Percentiles rank a stretch among this genome's conserved stretches.
Evolutionary conservation across 2,888 invertebrate genomes (phyloP).

Genomic region (Dryadula phaetusa): DNA sequence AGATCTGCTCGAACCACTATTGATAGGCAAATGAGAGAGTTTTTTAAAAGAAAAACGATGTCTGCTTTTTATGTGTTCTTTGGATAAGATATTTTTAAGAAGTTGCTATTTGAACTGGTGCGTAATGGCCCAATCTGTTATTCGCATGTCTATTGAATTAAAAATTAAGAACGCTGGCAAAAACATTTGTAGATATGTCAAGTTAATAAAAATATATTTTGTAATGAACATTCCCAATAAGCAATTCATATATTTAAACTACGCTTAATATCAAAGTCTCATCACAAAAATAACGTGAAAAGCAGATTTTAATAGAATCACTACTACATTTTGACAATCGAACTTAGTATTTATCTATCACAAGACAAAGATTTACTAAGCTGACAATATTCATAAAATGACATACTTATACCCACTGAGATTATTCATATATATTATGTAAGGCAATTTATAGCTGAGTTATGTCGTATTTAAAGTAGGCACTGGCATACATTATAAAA

Average conservation of each 20-base stretch:
- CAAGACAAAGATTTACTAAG: too few relatives aligned
- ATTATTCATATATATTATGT: neutral
- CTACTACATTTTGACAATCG: too few relatives aligned
- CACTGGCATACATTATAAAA: conserved; percentile 22
- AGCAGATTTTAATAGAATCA: too few relatives aligned
- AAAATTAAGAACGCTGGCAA: neutral
- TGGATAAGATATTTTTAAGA: conserved; percentile 75
- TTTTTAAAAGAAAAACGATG: conserved; percentile 85
- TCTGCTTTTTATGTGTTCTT: conserved; percentile 84
- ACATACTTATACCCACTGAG: neutral
- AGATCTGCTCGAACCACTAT: conserved; percentile 84
- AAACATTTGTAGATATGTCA: too few relatives aligned
- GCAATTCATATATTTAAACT: neutral
- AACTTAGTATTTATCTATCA: too few relatives aligned
- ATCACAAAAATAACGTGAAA: too few relatives aligned
- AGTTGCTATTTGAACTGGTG: conserved; percentile 66
- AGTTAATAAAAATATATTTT: neutral
- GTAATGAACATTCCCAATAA: neutral
- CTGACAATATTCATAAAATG: neutral
- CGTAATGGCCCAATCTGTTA: conserved; percentile 58
- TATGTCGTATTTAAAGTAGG: conserved; percentile 15
- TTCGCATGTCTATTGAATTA: conserved; percentile 6
- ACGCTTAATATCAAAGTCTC: too few relatives aligned
- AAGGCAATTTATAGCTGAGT: neutral
- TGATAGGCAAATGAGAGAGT: conserved; percentile 85